phyloP scores from a whole-genome alignment of 1,140 invertebrate genomes.

The Hormaphis cornu region DNA sequence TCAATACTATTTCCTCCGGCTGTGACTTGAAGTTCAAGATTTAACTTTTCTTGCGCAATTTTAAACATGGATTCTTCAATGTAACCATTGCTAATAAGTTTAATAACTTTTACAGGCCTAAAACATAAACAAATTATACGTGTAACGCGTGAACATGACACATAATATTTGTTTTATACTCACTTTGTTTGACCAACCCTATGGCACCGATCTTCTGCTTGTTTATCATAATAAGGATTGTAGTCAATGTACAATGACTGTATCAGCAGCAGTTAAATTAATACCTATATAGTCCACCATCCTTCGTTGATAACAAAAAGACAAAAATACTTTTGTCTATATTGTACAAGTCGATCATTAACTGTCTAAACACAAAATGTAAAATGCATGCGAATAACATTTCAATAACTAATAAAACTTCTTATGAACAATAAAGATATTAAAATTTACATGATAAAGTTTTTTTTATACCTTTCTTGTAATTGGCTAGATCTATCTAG shows the following conservation, averaged over 20 bases:
- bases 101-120: conserved; percentile 72
- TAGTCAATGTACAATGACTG: conserved; percentile 92
- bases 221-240: conserved; percentile 96
- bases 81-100: conserved; percentile 73
- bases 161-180: conserved; percentile 35
- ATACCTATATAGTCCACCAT: conserved; percentile 84
- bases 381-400: too few species aligned
- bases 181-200: conserved; percentile 82
- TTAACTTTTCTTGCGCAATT: conserved; percentile 82
- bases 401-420: too few species aligned
- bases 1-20: conserved; percentile 45
- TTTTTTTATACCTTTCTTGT: conserved; percentile 53
- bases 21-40: conserved; percentile 83
- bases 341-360: conserved; percentile 70
- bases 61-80: conserved; percentile 89
- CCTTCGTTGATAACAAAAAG: conserved; percentile 73
- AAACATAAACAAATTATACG: conserved; percentile 37
- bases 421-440: too few species aligned
- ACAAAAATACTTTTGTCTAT: conserved; percentile 63
- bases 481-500: conserved; percentile 79
- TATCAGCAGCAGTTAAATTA: conserved; percentile 86
- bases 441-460: too few species aligned
- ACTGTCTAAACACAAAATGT: conserved; percentile 51
- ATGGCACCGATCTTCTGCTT: conserved; percentile 94
- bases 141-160: too few species aligned